Conservation (phyloP, 2,888 invertebrate genomes). For the Xiphydria camelus region DNA sequence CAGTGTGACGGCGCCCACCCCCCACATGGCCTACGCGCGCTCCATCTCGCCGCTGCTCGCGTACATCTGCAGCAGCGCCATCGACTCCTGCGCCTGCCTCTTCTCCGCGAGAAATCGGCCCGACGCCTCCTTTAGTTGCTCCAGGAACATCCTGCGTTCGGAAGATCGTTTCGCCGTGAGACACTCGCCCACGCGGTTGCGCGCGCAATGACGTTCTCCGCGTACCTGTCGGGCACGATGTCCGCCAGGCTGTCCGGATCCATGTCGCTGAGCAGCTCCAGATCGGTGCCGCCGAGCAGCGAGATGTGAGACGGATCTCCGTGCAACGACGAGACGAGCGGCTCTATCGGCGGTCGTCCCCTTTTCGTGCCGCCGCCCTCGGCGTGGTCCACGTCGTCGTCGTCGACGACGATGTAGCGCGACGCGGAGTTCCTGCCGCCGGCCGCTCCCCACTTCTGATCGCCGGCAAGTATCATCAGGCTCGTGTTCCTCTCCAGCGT, state of each 20-base stretch:
- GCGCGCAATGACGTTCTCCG: conserved; percentile 62
- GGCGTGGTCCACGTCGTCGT: conserved; percentile 40
- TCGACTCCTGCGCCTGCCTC: conserved; percentile 83
- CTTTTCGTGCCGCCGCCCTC: conserved; percentile 38
- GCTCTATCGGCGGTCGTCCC: conserved; percentile 41
- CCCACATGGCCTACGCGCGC: conserved; percentile 57
- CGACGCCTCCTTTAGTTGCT: conserved; percentile 82
- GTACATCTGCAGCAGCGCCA: conserved; percentile 80
- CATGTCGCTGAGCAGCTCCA: conserved; percentile 86
- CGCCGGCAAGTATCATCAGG: conserved; percentile 77
- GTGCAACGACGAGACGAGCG: conserved; percentile 48
- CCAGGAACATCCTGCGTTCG: conserved; percentile 72
- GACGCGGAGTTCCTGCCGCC: conserved; percentile 47
- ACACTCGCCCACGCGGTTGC: no score
- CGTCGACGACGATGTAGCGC: conserved; percentile 51
- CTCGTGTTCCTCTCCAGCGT: conserved; percentile 87
- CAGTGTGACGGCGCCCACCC: conserved; percentile 56
- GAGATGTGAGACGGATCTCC: conserved; percentile 81
- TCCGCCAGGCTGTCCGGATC: conserved; percentile 86
- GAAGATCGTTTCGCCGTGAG: conserved; percentile 14
- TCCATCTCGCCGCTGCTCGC: conserved; percentile 54
- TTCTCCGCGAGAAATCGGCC: conserved; percentile 81
- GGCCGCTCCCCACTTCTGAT: conserved; percentile 72
- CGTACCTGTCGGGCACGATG: conserved; percentile 72
- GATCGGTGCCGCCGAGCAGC: conserved; percentile 78